These are phyloP conservation scores for Drosophila sp. DNA, from an alignment of 1,140 invertebrate genomes.

Conservation along the genomic window DNA sequence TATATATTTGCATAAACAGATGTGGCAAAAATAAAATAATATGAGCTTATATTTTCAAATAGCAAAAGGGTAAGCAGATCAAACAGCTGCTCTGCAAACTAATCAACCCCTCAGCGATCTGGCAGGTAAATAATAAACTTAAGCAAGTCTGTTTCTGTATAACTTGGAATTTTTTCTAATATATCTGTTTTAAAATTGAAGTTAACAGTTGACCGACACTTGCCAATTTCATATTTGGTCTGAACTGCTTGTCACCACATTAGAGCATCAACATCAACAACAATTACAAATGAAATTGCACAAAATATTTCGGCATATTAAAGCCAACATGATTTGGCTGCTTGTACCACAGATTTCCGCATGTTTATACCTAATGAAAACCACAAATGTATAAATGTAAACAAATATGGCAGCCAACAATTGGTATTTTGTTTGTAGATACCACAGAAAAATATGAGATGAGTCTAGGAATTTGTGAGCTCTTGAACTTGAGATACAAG, in stretches of 20 bases:
- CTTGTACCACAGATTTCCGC: conserved; percentile 13
- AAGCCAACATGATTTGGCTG: conserved; percentile 28
- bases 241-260: conserved; percentile 23
- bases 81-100: conserved; percentile 8
- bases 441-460: conserved; percentile 44
- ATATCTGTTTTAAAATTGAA: conserved; percentile 1
- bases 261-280: conserved; percentile 14
- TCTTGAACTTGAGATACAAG: conserved; percentile 55
- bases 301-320: conserved; percentile 32
- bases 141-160: not conserved
- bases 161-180: not conserved
- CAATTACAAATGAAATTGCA: conserved; percentile 9
- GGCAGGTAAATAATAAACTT: conserved; percentile 4
- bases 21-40: conserved; percentile 23
- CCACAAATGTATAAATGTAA: conserved; percentile 49
- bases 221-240: conserved; percentile 20
- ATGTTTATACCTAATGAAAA: conserved; percentile 58
- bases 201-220: not conserved
- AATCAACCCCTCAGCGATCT: not conserved
- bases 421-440: conserved; percentile 37
- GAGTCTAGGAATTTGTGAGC: conserved; percentile 53
- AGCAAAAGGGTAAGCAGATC: conserved; percentile 12
- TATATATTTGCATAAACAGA: conserved; percentile 21
- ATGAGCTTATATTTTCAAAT: conserved; percentile 10
- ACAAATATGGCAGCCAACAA: conserved; percentile 45